A percentile compares a stretch with the other conserved stretches of the same genome.
phyloP scores from a whole-genome alignment of 1,140 invertebrate species.

The Halictus rubicundus region DNA sequence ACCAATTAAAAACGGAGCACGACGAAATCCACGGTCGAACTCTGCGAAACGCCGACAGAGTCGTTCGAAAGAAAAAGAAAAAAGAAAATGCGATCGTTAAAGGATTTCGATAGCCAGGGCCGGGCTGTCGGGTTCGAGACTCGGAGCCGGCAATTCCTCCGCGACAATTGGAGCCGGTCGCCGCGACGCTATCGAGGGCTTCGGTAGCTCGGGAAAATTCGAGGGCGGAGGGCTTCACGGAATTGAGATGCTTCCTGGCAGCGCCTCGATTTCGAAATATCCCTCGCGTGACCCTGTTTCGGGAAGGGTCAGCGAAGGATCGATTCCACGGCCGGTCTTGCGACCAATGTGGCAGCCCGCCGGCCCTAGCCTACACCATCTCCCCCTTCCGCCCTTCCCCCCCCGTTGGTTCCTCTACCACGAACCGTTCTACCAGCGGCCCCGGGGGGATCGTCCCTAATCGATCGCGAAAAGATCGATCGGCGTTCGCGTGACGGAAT shows the following conservation, averaged over 20 bases:
- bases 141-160: constrained; percentile 7
- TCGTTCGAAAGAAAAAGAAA: too few relatives aligned
- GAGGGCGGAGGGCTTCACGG: constrained; percentile 31
- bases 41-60: too few relatives aligned
- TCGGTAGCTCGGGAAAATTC: constrained; percentile 1
- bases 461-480: constrained; percentile 38
- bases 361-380: background rate
- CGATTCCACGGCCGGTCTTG: constrained; percentile 35
- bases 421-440: too few relatives aligned
- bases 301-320: constrained; percentile 45
- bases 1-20: too few relatives aligned
- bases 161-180: constrained; percentile 1
- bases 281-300: constrained; percentile 51
- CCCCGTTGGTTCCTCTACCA: background rate
- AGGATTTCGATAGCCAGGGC: too few relatives aligned
- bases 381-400: background rate
- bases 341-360: constrained; percentile 21
- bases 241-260: constrained; percentile 43
- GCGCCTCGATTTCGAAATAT: constrained; percentile 52
- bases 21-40: too few relatives aligned
- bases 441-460: constrained; percentile 17
- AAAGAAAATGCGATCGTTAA: too few relatives aligned
- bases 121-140: too few relatives aligned
- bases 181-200: background rate
- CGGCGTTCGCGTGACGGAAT: constrained; percentile 12